Conservation (phyloP, 2,888 invertebrate genomes). For the Erebia epiphron region DNA sequence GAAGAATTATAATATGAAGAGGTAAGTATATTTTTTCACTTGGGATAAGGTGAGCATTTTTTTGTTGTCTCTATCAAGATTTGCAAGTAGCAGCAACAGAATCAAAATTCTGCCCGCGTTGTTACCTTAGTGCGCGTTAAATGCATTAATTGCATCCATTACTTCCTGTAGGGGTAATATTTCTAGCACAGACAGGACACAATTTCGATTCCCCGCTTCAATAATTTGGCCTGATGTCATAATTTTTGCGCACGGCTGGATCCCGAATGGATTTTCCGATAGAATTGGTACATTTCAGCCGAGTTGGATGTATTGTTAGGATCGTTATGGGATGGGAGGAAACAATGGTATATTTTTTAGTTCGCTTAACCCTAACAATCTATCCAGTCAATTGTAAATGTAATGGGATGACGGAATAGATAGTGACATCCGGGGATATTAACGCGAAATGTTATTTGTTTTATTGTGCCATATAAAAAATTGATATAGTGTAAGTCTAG, state of each 20-base stretch:
- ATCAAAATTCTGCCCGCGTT: conserved; percentile 10
- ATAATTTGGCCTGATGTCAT: conserved; percentile 75
- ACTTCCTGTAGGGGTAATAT: conserved; percentile 31
- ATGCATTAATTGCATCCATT: conserved; percentile 31
- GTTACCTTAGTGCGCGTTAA: conserved; percentile 13
- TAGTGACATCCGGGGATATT: conserved; percentile 20
- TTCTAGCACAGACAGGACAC: conserved; percentile 38
- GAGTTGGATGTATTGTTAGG: conserved; percentile 46
- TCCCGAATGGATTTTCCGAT: conserved; percentile 74
- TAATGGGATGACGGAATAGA: conserved; percentile 22
- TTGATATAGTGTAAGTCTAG: no score
- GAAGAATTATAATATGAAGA: no score
- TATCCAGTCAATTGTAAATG: conserved; percentile 42
- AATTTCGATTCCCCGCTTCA: conserved; percentile 49
- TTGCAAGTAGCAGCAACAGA: neutral
- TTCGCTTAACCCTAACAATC: conserved; percentile 58
- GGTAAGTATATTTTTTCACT: neutral
- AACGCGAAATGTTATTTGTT: conserved; percentile 13
- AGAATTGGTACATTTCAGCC: conserved; percentile 66
- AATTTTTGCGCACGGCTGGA: conserved; percentile 72
- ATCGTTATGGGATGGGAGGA: conserved; percentile 58
- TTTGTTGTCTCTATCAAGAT: neutral
- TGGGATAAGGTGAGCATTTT: neutral
- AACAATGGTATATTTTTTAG: conserved; percentile 63
- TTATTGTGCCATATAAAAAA: neutral